These are phyloP conservation scores for Corythornis cristatus DNA, from an alignment of 2,113 vertebrate species.

Conservation along the genomic window DNA sequence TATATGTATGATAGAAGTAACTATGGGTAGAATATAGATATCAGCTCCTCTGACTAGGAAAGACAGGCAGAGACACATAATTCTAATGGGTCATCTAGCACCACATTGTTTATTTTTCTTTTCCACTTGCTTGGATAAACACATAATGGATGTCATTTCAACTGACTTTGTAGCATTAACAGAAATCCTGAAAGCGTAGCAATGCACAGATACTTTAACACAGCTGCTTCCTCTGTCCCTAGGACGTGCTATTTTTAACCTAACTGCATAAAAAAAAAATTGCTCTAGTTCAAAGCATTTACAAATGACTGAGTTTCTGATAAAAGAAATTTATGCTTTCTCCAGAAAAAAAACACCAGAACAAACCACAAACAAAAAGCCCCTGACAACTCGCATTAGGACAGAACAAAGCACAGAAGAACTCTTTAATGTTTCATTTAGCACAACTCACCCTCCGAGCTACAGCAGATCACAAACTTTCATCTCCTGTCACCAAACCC, in stretches of 20 bases:
- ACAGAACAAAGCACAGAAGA: background rate
- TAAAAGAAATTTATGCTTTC: constrained; percentile 36
- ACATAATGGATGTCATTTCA: constrained; percentile 23
- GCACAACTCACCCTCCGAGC: constrained; percentile 36
- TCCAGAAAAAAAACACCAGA: background rate
- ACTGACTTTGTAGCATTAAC: constrained; percentile 22
- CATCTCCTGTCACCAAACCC: background rate
- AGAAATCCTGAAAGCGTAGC: constrained; percentile 44
- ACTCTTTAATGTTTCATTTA: constrained; percentile 42
- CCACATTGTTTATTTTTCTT: constrained; percentile 44
- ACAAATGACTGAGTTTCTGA: constrained; percentile 43
- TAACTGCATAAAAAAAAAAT: constrained; percentile 24
- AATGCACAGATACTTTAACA: constrained; percentile 41
- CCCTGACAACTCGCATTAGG: constrained; percentile 20
- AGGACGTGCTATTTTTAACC: constrained; percentile 63
- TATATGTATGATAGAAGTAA: background rate
- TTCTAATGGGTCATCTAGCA: background rate
- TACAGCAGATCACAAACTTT: constrained; percentile 23
- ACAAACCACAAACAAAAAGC: background rate
- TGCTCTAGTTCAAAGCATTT: constrained; percentile 40
- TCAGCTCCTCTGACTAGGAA: background rate
- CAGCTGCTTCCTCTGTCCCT: constrained; percentile 57
- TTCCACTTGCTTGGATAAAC: constrained; percentile 20
- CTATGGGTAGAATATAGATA: background rate
- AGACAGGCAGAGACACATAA: background rate